Percentiles rank a stretch among this genome's conserved stretches.
These are phyloP conservation scores for Hydrochoerus hydrochaeris DNA, from an alignment of 2,113 vertebrate species.

Conservation along the genomic window DNA sequence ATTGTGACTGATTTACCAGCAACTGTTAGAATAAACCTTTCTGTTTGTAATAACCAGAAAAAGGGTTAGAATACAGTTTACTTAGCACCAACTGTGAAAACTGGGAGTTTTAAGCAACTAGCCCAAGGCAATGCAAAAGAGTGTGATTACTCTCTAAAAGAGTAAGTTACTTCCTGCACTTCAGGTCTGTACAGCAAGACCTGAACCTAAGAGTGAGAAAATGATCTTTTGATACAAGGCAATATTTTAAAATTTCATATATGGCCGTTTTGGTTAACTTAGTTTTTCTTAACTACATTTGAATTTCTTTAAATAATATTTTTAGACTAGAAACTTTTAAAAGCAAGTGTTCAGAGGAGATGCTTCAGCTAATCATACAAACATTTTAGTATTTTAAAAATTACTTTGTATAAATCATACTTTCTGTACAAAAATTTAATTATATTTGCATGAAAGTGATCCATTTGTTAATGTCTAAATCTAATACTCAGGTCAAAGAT, in stretches of 20 bases:
- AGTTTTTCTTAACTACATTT: background rate
- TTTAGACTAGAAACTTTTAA: background rate
- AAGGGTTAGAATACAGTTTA: background rate
- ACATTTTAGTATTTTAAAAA: constrained; percentile 8
- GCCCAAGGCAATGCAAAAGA: background rate
- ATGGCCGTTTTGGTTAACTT: background rate
- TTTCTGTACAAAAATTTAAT: constrained; percentile 46
- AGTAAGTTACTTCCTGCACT: background rate
- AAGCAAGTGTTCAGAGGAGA: background rate
- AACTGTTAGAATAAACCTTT: background rate
- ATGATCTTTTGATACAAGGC: background rate
- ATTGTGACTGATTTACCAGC: background rate
- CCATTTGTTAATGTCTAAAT: constrained; percentile 58
- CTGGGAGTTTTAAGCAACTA: background rate
- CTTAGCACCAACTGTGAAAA: background rate
- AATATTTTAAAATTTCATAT: background rate
- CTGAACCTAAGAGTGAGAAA: background rate
- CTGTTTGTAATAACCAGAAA: background rate
- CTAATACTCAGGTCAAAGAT: constrained; percentile 39
- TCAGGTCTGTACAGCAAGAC: background rate
- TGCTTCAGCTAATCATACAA: background rate
- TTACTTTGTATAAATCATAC: background rate
- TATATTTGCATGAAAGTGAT: background rate
- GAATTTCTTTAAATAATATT: background rate
- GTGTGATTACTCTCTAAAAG: background rate